phyloP scores from a whole-genome alignment of 2,797 vertebrate species.

The Enteromius anoplus region DNA sequence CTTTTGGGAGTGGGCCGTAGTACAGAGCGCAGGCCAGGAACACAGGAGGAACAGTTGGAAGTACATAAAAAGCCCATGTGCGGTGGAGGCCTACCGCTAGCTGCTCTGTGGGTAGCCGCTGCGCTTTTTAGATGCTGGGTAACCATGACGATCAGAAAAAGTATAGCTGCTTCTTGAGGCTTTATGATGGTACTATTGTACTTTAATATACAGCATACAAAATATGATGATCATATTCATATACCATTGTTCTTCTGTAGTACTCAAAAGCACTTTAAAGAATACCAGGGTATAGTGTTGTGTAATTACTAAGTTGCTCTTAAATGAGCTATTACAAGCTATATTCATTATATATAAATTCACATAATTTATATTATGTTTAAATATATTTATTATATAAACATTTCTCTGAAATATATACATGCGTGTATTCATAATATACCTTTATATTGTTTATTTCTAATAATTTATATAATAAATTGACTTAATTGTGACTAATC shows the following conservation, averaged over 20 bases:
- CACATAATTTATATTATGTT: too few species aligned
- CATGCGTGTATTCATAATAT: too few species aligned
- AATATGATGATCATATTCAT: neutral
- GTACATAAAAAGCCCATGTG: constrained; percentile 35
- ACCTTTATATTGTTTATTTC: too few species aligned
- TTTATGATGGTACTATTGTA: neutral
- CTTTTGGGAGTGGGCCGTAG: constrained; percentile 45
- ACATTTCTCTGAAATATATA: too few species aligned
- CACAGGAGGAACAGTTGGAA: constrained; percentile 28
- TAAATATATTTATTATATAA: too few species aligned
- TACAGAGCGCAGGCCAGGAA: constrained; percentile 37
- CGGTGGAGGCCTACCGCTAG: neutral
- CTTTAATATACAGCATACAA: neutral
- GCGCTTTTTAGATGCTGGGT: neutral
- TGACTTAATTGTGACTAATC: too few species aligned
- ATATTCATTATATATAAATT: too few species aligned
- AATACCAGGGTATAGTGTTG: neutral
- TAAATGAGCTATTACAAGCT: neutral
- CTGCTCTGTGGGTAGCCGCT: neutral
- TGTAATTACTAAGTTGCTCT: neutral
- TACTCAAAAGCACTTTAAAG: neutral
- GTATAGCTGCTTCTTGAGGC: neutral
- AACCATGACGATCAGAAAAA: constrained; percentile 10
- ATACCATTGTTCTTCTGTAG: neutral
- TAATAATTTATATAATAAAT: too few species aligned